Conservation (phyloP, 2,797 vertebrate species). For the Macropodus opercularis region DNA sequence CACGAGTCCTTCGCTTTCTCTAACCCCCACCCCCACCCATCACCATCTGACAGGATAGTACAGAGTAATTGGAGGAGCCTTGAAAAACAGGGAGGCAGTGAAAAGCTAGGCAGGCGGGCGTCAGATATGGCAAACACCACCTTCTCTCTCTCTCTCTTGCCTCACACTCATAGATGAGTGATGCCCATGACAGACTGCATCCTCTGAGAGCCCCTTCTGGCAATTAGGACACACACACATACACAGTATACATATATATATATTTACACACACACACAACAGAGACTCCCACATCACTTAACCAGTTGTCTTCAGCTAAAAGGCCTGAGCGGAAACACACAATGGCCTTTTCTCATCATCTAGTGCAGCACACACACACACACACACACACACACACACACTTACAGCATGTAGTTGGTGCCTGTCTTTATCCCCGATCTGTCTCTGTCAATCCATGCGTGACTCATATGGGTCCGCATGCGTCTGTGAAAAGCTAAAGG, state of each 20-base stretch:
- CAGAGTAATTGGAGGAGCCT: slow-evolving; percentile 68
- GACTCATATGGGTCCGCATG: slow-evolving; percentile 30
- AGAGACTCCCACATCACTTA: slow-evolving; percentile 75
- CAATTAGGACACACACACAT: slow-evolving; percentile 57
- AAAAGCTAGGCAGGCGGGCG: slow-evolving; percentile 39
- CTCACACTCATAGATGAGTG: slow-evolving; percentile 63
- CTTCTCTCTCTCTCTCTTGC: slow-evolving; percentile 28
- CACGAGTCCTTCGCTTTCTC: slow-evolving; percentile 32
- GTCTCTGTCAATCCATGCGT: slow-evolving; percentile 51
- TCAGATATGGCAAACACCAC: slow-evolving; percentile 43
- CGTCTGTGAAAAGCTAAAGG: slow-evolving; percentile 28
- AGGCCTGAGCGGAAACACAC: slow-evolving; percentile 57
- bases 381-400: slow-evolving; percentile 17
- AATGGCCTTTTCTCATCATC: slow-evolving; percentile 46
- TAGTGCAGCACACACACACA: slow-evolving; percentile 1
- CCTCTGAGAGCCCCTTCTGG: slow-evolving; percentile 68
- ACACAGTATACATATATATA: too few relatives aligned
- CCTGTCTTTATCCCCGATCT: slow-evolving; percentile 35
- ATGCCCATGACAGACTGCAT: slow-evolving; percentile 70
- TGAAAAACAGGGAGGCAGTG: slow-evolving; percentile 43
- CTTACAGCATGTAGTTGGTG: slow-evolving; percentile 46
- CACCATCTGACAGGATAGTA: slow-evolving; percentile 44
- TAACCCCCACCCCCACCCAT: neutral
- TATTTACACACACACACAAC: slow-evolving; percentile 45
- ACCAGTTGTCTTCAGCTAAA: slow-evolving; percentile 69